phyloP scores from a whole-genome alignment of 2,888 invertebrate genomes.

The Spodoptera exigua region DNA sequence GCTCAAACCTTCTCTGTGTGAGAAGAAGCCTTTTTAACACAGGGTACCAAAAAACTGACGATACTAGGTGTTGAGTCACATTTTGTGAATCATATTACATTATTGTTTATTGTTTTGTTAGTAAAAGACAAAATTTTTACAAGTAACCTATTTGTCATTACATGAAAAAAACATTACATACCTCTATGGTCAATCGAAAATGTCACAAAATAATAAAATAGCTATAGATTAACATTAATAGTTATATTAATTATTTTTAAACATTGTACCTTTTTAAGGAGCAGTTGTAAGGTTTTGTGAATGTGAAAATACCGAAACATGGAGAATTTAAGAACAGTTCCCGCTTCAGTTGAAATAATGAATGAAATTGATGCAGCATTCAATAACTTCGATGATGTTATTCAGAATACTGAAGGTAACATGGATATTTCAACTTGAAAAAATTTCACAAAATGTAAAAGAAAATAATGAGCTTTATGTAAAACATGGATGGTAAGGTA shows the following conservation, averaged over 20 bases:
- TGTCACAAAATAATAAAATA: constrained; percentile 29
- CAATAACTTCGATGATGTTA: constrained; percentile 13
- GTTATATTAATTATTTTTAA: constrained; percentile 29
- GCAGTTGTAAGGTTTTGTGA: constrained; percentile 4
- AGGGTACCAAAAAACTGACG: too few relatives aligned
- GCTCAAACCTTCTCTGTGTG: too few relatives aligned
- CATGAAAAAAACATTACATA: not conserved
- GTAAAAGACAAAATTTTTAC: not conserved
- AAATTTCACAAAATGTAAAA: too few relatives aligned
- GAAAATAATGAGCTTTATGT: too few relatives aligned
- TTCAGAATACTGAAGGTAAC: constrained; percentile 23
- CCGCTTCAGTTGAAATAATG: constrained; percentile 22
- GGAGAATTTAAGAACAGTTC: constrained; percentile 29
- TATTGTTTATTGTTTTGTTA: too few relatives aligned
- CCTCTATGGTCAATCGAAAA: not conserved
- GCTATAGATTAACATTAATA: constrained; percentile 13
- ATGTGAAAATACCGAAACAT: constrained; percentile 22
- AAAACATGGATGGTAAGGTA: too few relatives aligned
- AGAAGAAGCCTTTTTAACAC: too few relatives aligned
- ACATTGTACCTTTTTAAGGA: constrained; percentile 2
- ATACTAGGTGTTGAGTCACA: too few relatives aligned
- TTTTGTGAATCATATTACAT: too few relatives aligned
- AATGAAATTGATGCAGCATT: constrained; percentile 30
- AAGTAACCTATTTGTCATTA: constrained; percentile 7
- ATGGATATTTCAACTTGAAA: not conserved